Evolutionary conservation across 2,888 invertebrate species (phyloP).

Genomic region (Nasonovia ribisnigri): DNA sequence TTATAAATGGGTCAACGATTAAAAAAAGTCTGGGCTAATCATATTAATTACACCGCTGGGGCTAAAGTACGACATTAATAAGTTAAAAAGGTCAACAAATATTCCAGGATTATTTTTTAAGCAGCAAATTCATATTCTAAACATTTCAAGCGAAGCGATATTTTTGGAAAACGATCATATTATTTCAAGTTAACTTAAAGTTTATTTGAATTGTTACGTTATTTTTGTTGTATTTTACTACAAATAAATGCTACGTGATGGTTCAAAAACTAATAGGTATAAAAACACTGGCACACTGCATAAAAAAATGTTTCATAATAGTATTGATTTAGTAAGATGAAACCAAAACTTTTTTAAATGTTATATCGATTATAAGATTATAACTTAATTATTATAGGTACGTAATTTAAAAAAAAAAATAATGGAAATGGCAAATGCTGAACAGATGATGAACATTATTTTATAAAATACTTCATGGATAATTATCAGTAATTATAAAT

Average conservation of each 20-base stretch:
- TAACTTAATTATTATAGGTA: neutral
- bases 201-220: neutral
- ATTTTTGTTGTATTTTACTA: neutral
- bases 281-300: neutral
- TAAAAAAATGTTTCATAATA: neutral
- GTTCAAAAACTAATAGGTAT: neutral
- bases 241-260: too few species aligned
- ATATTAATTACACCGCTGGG: constrained; percentile 24
- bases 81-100: constrained; percentile 32
- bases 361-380: neutral
- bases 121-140: neutral
- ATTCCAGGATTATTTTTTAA: neutral
- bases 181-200: neutral
- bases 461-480: too few species aligned
- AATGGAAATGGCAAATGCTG: too few species aligned
- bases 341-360: neutral
- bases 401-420: too few species aligned
- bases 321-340: neutral
- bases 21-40: constrained; percentile 29
- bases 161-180: neutral
- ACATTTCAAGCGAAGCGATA: neutral
- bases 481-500: too few species aligned
- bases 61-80: neutral
- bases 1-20: constrained; percentile 28
- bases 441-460: too few species aligned